phyloP scores from a whole-genome alignment of 2,113 vertebrate species.

The Lota lota region DNA sequence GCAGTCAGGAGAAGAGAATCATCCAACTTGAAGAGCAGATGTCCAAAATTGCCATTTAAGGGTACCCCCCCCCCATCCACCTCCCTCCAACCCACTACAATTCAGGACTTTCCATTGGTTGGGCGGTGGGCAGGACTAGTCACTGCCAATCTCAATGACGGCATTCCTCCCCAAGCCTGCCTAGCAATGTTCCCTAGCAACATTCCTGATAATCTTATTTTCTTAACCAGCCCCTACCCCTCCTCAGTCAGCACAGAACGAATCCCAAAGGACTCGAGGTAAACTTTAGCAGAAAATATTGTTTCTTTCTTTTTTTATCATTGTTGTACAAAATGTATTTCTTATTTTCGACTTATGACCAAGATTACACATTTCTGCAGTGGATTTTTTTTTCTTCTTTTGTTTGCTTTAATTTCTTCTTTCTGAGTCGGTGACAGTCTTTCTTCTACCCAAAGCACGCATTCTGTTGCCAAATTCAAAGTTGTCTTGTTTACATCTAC shows the following conservation, averaged over 20 bases:
- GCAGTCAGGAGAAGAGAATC: slow-evolving; percentile 92
- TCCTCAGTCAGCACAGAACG: slow-evolving; percentile 67
- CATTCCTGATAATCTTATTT: slow-evolving; percentile 81
- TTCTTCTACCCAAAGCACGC: slow-evolving; percentile 30
- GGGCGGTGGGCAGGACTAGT: slow-evolving; percentile 63
- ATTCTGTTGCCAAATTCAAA: slow-evolving; percentile 64
- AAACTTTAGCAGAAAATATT: slow-evolving; percentile 53
- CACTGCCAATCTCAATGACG: slow-evolving; percentile 74
- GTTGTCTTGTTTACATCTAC: slow-evolving; percentile 56
- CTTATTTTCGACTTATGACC: slow-evolving; percentile 54
- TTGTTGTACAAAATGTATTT: slow-evolving; percentile 48
- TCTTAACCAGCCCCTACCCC: slow-evolving; percentile 65
- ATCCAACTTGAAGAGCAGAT: slow-evolving; percentile 93
- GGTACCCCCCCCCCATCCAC: slow-evolving; percentile 16
- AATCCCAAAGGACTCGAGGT: slow-evolving; percentile 42
- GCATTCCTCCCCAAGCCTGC: slow-evolving; percentile 69
- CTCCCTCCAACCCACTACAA: slow-evolving; percentile 45
- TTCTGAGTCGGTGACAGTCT: slow-evolving; percentile 49
- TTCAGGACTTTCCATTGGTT: slow-evolving; percentile 74
- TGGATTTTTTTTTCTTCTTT: not conserved
- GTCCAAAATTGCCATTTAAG: slow-evolving; percentile 86
- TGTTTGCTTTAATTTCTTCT: slow-evolving; percentile 36
- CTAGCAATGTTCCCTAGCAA: slow-evolving; percentile 64
- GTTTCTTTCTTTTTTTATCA: slow-evolving; percentile 63
- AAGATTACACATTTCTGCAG: slow-evolving; percentile 35